phyloP scores from a whole-genome alignment of 1,140 invertebrate species.

The Trachymyrmex cornetzi region DNA sequence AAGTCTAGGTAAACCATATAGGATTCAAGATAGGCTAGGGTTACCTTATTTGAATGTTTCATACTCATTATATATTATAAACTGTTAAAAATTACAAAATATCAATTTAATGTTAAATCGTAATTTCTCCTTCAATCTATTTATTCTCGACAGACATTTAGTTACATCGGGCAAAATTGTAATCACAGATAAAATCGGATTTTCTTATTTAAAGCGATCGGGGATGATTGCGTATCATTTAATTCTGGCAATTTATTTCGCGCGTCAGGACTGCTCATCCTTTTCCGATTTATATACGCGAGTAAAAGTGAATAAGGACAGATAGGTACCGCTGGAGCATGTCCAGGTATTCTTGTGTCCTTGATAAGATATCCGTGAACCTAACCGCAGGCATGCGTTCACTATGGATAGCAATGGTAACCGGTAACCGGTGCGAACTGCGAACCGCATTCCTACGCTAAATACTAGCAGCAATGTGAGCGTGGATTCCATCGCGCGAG shows the following conservation, averaged over 20 bases:
- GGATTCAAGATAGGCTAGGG: no score
- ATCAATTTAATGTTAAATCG: background rate
- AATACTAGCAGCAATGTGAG: conserved; percentile 57
- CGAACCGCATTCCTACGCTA: conserved; percentile 68
- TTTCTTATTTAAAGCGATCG: conserved; percentile 36
- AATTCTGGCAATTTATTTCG: conserved; percentile 66
- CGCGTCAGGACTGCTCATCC: background rate
- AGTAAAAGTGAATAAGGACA: conserved; percentile 54
- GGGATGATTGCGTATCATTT: conserved; percentile 45
- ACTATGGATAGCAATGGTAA: conserved; percentile 63
- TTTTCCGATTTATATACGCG: background rate
- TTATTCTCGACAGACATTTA: background rate
- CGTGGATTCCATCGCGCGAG: conserved; percentile 23
- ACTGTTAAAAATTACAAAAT: background rate
- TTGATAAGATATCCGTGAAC: conserved; percentile 74
- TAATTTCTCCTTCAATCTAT: background rate
- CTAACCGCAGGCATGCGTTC: conserved; percentile 65
- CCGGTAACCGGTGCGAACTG: conserved; percentile 70
- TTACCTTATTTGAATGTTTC: background rate
- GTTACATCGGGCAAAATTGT: background rate
- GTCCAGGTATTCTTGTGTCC: conserved; percentile 67
- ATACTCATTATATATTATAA: background rate
- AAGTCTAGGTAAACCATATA: no score
- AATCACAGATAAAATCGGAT: background rate
- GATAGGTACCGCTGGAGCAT: conserved; percentile 64